Conservation (phyloP, 30 jellyfish, hydroid and myxozoan species). For the Sanderia malayensis region DNA sequence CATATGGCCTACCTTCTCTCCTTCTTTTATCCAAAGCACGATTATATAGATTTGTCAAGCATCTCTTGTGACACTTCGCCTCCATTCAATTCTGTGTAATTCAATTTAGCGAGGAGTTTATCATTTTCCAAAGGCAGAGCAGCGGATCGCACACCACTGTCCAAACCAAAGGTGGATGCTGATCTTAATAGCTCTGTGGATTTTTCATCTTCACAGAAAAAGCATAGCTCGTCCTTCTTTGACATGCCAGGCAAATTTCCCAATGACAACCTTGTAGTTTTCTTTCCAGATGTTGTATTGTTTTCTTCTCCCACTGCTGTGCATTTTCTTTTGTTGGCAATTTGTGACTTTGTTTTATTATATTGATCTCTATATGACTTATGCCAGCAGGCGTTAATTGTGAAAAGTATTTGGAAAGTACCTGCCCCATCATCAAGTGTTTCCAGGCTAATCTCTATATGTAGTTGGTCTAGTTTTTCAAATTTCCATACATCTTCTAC, state of each 20-base stretch:
- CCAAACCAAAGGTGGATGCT: slow-evolving; percentile 26
- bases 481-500: slow-evolving; percentile 26
- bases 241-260: slow-evolving; percentile 44
- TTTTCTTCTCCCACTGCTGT: slow-evolving; percentile 28
- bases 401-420: slow-evolving; percentile 12
- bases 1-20: slow-evolving; percentile 9
- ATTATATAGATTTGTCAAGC: slow-evolving; percentile 21
- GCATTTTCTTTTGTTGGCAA: slow-evolving; percentile 30
- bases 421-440: slow-evolving; percentile 37
- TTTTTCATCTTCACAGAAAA: slow-evolving; percentile 14
- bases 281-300: background rate
- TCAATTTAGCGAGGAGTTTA: slow-evolving; percentile 14
- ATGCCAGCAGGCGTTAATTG: slow-evolving; percentile 26
- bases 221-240: slow-evolving; percentile 24
- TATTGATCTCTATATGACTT: slow-evolving; percentile 35
- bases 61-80: slow-evolving; percentile 22
- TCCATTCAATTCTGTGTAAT: slow-evolving; percentile 34
- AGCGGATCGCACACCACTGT: slow-evolving; percentile 23
- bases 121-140: slow-evolving; percentile 34
- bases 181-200: slow-evolving; percentile 22
- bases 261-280: slow-evolving; percentile 32
- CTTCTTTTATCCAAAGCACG: slow-evolving; percentile 11
- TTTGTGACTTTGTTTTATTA: slow-evolving; percentile 24
- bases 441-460: slow-evolving; percentile 5
- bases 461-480: slow-evolving; percentile 27